These are phyloP conservation scores for Sarcoramphus papa DNA, from an alignment of 2,797 vertebrate species.

Conservation along the genomic window DNA sequence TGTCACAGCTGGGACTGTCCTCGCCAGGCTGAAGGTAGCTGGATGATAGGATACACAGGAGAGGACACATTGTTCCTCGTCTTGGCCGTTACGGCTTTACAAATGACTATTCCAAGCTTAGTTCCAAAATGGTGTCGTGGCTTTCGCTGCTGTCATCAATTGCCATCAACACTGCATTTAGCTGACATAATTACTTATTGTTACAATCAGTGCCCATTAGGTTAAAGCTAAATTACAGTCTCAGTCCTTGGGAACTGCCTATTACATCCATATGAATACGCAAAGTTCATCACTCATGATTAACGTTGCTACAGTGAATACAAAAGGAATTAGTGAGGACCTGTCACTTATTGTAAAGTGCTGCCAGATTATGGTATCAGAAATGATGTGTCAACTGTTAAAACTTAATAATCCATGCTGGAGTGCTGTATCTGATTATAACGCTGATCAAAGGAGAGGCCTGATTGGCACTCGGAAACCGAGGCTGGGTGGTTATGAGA, in stretches of 20 bases:
- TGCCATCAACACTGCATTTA: conserved; percentile 71
- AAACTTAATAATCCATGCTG: conserved; percentile 61
- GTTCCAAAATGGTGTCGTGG: conserved; percentile 62
- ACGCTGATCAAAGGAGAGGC: conserved; percentile 52
- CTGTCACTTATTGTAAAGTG: conserved; percentile 66
- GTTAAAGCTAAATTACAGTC: conserved; percentile 71
- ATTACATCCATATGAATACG: conserved; percentile 68
- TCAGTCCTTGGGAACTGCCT: conserved; percentile 74
- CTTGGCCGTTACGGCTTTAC: conserved; percentile 38
- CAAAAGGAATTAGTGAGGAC: conserved; percentile 68
- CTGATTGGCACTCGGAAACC: conserved; percentile 29
- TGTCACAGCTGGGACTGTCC: conserved; percentile 31
- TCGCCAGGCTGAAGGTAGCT: conserved; percentile 17
- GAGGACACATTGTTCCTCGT: conserved; percentile 37
- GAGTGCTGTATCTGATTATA: conserved; percentile 62
- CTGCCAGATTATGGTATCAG: conserved; percentile 61
- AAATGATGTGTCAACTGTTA: conserved; percentile 58
- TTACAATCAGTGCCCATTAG: conserved; percentile 73
- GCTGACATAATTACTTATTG: conserved; percentile 72
- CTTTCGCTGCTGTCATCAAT: conserved; percentile 63
- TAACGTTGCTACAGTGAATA: conserved; percentile 66
- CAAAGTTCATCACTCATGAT: conserved; percentile 74
- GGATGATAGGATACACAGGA: conserved; percentile 47
- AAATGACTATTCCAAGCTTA: conserved; percentile 60
- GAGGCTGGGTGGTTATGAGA: neutral